Evolutionary conservation across 2,797 vertebrate species (phyloP), one percentile per base, ranked within the genome.

Genomic region (Trachops cirrhosus): DNA sequence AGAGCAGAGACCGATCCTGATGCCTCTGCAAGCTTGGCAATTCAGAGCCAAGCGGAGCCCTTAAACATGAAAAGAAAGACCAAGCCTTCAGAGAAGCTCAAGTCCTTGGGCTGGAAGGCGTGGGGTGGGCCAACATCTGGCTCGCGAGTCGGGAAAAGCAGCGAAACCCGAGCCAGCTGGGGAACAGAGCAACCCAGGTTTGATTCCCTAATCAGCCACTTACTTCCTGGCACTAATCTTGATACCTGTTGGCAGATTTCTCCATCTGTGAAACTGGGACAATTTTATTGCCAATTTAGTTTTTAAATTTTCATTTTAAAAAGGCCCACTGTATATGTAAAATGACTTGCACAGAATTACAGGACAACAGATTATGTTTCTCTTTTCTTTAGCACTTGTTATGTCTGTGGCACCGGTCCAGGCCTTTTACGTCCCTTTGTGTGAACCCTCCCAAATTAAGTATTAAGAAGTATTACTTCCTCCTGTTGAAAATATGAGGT

Each of bases 191-290:
- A 7, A 44, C 26, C 21, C 5, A 24, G 79, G 34, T 26, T 68
- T 48, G 71, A 91, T 68, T 95, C 64, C 12, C 71, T 29, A 21
- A 3, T 44, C 6, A n/a, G 32, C 32, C 75, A 73, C 77, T 77
- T 48, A 70, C 37, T 92, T 90, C n/a, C 82, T 67, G 85, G 52
- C 39, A 32, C 44, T 67, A 19, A 71, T 34, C 50, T 39, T n/a
- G 75, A 84, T 34, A 92, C 62, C 24, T 92, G 89, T 83, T 52
- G 34, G 89, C 39, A 95, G 86, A 86, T 54, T 84, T 59, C 83
- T 93, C 82, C 82, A 73, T 77, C 57, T 73, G 89, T 67, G 71
- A 77, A 93, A 79, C 52, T 46, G 14, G 41, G 46, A 83, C 18
- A 39, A 77, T 82, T 50, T 83, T 50, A 50, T 44, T 77, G 59